phyloP scores from a whole-genome alignment of 2,113 vertebrate species.

The Pterocles burchelli region DNA sequence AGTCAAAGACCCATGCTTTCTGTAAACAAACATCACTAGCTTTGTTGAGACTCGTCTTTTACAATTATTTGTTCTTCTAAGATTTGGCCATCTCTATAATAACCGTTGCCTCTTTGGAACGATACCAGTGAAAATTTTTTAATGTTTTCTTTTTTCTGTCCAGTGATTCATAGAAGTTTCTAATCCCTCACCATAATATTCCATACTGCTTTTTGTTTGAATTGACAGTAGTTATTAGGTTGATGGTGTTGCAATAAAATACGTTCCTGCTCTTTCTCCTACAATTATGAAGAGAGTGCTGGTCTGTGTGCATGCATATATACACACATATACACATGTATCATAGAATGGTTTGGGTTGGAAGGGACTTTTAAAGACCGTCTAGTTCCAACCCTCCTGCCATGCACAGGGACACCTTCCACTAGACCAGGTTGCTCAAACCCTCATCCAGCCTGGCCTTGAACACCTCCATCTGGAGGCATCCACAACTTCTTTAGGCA shows the following conservation, averaged over 20 bases:
- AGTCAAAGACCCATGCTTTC: not conserved
- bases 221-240: not conserved
- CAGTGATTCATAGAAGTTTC: not conserved
- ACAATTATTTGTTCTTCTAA: not conserved
- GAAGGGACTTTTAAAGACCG: too few species aligned
- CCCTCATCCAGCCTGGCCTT: too few species aligned
- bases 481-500: too few species aligned
- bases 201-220: not conserved
- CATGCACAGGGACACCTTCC: too few species aligned
- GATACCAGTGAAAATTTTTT: not conserved
- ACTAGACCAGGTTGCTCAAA: too few species aligned
- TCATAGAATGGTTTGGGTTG: too few species aligned
- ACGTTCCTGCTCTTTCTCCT: not conserved
- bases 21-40: not conserved
- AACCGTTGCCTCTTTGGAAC: not conserved
- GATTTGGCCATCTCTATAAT: not conserved
- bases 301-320: not conserved
- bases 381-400: too few species aligned
- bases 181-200: not conserved
- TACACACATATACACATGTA: accelerated
- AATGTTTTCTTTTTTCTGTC: not conserved
- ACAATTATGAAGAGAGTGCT: not conserved
- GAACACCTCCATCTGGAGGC: too few species aligned
- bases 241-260: not conserved
- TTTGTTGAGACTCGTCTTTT: not conserved